A percentile compares a stretch with the other conserved stretches of the same genome.
phyloP scores from a whole-genome alignment of 2,888 invertebrate species.

The Platycheirus albimanus region DNA sequence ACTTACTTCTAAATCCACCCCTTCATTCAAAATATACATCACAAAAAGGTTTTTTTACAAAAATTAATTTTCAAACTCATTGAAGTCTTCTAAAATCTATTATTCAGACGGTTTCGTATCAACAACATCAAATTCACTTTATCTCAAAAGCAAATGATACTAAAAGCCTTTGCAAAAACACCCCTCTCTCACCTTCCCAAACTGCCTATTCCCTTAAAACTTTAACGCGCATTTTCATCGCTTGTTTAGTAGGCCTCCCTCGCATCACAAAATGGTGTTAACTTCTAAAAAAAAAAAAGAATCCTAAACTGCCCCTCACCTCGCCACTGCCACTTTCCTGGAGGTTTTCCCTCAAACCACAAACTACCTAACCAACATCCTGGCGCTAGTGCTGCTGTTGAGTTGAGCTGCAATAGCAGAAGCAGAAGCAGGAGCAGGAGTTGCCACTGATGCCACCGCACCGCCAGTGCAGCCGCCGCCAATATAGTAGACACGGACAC shows the following conservation, averaged over 20 bases:
- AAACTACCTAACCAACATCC: conserved; percentile 69
- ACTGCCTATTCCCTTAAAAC: not conserved
- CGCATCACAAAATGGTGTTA: conserved; percentile 23
- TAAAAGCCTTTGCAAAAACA: conserved; percentile 3
- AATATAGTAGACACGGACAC: conserved; percentile 42
- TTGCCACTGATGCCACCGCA: too few species aligned
- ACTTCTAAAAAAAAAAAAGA: not conserved
- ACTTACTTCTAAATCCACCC: too few species aligned
- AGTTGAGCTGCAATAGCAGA: too few species aligned
- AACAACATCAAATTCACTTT: conserved; percentile 34
- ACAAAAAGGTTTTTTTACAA: too few species aligned
- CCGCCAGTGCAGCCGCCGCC: too few species aligned
- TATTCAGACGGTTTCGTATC: conserved; percentile 28
- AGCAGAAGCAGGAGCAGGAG: conserved; percentile 25
- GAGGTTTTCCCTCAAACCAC: conserved; percentile 46
- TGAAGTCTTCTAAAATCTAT: conserved; percentile 14
- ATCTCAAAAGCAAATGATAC: conserved; percentile 31
- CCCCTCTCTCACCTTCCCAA: not conserved
- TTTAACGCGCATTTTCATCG: conserved; percentile 38
- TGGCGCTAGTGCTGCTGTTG: conserved; percentile 24
- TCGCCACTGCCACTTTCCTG: conserved; percentile 14
- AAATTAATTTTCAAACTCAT: too few species aligned
- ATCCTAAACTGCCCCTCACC: conserved; percentile 19
- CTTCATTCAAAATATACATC: too few species aligned
- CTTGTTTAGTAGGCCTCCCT: conserved; percentile 28